Conservation (phyloP, 2,113 vertebrate genomes). For the Pseudorectes ferrugineus region DNA sequence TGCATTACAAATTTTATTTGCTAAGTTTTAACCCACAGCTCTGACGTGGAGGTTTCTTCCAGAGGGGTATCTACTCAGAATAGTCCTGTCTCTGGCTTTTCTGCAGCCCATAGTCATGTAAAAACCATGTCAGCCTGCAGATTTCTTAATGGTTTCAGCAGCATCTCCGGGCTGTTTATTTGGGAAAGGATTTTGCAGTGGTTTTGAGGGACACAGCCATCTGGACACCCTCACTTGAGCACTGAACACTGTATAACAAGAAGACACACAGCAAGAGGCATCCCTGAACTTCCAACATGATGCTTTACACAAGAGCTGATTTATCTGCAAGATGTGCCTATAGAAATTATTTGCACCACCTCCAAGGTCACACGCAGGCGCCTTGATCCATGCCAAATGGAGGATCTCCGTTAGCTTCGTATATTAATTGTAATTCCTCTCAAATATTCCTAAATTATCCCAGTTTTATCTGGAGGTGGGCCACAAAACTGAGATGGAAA, state of each 20-base stretch:
- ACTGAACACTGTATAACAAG: neutral
- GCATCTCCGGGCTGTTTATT: accelerated
- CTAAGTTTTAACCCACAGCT: neutral
- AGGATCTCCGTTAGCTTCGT: accelerated
- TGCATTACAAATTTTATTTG: neutral
- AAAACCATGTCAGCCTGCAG: neutral
- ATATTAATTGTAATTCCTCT: neutral
- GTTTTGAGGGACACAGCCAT: neutral
- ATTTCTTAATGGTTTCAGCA: neutral
- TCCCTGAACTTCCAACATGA: neutral
- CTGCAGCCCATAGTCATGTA: neutral
- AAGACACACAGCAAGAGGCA: neutral
- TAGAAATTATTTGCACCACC: accelerated
- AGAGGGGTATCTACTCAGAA: neutral
- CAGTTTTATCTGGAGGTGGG: neutral
- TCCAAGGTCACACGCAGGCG: neutral
- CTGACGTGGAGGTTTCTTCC: neutral
- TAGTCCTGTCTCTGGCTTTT: neutral
- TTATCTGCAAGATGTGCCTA: neutral
- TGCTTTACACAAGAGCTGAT: neutral
- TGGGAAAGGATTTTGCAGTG: neutral
- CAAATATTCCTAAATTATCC: neutral
- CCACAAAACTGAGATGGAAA: neutral
- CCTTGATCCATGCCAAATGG: neutral
- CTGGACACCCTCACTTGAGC: neutral